Evolutionary conservation across 2,113 vertebrate species (phyloP), one percentile per base, ranked within the genome.

Genomic region (Odontesthes bonariensis): DNA sequence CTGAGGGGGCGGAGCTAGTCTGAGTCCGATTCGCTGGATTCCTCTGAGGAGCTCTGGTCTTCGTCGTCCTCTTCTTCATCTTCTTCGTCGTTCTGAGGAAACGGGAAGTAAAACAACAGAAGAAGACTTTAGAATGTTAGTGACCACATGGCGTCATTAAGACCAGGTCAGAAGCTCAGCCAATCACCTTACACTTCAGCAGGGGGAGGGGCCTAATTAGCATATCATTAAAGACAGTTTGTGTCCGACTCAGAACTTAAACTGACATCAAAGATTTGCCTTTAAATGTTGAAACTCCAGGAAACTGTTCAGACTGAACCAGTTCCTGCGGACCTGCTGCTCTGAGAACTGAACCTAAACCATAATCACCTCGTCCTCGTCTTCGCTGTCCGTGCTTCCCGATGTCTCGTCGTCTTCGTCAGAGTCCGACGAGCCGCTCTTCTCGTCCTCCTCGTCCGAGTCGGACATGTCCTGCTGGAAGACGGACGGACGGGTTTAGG

Each of bases 391-490:
- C 0, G 82, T 80, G 68, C 82, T 91, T 65, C 91, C 93, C 0
- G 94, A 93, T 0, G 94, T 91, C 67, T 94, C 94, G 0, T 94
- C 93, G 0, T 94, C 94, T 11, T 94, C 93, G 1, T 94, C 92
- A 0, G 92, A 93, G 56, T 94, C 91, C 0, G 93, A 89, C 0
- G 94, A 91, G 54, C 93, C 86, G 5, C 92, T 92, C 58, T 93
- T 93, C 38, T 93, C 88, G 14, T 93, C 91, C 1, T 92, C 92
- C 12, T 94, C 92, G 4, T 93, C 91, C 0, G 94, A 92, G 74
- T 94, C 94, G 0, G 93, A 90, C 73, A 92, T 82, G 76, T 94
- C 94, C 90, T 93, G 92, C 94, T 94, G 86, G 13, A 73, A 59
- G 72, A 70, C 42, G 56, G 33, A n/a, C 7, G 5, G 23, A 58